Percentiles rank a stretch among this genome's conserved stretches.
Evolutionary conservation across 2,113 vertebrate species (phyloP).

Genomic region (Eulemur macaco): DNA sequence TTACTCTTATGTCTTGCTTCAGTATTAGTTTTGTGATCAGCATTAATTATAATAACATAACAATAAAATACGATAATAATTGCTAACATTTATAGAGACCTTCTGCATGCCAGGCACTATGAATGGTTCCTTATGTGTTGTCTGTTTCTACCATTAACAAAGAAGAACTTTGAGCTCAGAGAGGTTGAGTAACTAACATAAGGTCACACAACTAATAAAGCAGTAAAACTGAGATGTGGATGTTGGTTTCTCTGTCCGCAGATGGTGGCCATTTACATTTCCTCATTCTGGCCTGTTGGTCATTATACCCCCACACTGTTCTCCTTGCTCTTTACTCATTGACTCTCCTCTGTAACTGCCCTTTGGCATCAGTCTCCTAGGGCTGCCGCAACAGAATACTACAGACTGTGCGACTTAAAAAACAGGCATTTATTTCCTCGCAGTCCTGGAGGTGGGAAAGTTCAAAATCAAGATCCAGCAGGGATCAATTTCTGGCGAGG

Average conservation of each 20-base stretch:
- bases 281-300: background rate
- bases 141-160: background rate
- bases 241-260: background rate
- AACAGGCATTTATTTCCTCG: background rate
- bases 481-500: background rate
- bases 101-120: background rate
- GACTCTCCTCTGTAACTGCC: background rate
- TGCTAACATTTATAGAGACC: background rate
- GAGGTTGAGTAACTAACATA: background rate
- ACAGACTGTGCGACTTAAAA: background rate
- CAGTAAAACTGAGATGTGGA: background rate
- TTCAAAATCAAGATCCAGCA: background rate
- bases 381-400: background rate
- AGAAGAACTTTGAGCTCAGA: background rate
- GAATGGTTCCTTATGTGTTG: background rate
- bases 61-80: background rate
- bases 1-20: background rate
- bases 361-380: background rate
- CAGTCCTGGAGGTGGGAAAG: background rate
- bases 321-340: background rate
- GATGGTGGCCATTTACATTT: background rate
- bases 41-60: background rate
- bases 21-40: background rate
- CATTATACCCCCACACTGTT: background rate
- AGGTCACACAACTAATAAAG: background rate